These are phyloP conservation scores for Anneissia japonica DNA, from an alignment of 35 echinoderm and acorn worm genomes.

Conservation along the genomic window DNA sequence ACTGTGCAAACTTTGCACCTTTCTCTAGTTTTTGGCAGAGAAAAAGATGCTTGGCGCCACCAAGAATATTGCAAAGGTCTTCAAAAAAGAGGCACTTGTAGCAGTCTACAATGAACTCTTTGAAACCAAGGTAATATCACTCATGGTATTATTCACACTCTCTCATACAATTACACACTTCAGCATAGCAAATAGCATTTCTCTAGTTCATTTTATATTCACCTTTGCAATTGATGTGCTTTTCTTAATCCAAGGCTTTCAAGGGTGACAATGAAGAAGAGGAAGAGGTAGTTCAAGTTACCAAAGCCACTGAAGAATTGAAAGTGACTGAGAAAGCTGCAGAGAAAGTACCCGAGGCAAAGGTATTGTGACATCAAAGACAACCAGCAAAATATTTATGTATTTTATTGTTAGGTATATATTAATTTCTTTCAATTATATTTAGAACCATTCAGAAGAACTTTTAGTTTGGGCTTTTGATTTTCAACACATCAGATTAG, in stretches of 20 bases:
- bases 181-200: background rate
- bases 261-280: constrained; percentile 26
- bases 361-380: background rate
- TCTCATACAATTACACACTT: too few relatives aligned
- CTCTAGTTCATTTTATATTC: background rate
- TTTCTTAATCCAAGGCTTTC: constrained; percentile 21
- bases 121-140: constrained; percentile 49
- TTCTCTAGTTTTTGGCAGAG: constrained; percentile 28
- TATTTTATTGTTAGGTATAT: background rate
- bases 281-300: constrained; percentile 30
- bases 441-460: too few relatives aligned
- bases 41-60: constrained; percentile 27
- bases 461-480: too few relatives aligned
- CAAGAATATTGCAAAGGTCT: constrained; percentile 27
- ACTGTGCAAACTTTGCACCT: too few relatives aligned
- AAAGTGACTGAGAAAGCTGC: constrained; percentile 4
- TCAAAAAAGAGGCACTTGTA: constrained; percentile 38
- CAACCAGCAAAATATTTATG: too few relatives aligned
- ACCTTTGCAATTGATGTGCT: background rate
- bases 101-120: constrained; percentile 32
- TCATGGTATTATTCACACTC: too few relatives aligned
- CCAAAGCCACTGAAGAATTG: constrained; percentile 6
- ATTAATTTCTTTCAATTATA: too few relatives aligned
- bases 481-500: too few relatives aligned
- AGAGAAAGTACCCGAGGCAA: constrained; percentile 3